Conservation (phyloP, 2,113 vertebrate species). For the Psephotus haematonotus region DNA sequence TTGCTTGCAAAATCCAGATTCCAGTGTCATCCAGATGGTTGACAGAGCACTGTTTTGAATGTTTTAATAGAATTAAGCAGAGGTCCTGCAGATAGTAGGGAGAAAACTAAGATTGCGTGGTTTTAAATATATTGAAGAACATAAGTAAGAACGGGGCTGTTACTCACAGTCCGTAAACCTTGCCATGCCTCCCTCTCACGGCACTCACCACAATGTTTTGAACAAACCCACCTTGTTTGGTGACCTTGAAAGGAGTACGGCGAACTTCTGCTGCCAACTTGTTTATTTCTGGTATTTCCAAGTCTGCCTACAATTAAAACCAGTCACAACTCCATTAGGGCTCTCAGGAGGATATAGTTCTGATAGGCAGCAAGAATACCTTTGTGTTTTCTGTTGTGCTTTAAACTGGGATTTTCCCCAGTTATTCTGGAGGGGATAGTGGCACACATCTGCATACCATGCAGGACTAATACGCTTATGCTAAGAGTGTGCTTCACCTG, state of each 20-base stretch:
- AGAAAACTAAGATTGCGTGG: not conserved
- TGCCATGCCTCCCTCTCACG: not conserved
- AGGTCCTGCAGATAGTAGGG: not conserved
- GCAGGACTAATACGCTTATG: not conserved
- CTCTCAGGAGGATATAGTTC: not conserved
- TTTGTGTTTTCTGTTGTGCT: accelerated
- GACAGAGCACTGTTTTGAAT: not conserved
- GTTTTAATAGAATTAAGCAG: not conserved
- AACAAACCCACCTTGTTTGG: conserved; percentile 67
- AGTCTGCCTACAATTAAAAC: conserved; percentile 60
- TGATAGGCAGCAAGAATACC: not conserved
- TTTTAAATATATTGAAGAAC: not conserved
- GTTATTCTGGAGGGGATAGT: not conserved
- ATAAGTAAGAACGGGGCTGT: not conserved
- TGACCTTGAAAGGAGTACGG: conserved; percentile 63
- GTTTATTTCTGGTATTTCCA: conserved; percentile 75
- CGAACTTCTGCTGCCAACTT: conserved; percentile 72
- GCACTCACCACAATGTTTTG: not conserved
- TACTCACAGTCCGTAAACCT: not conserved
- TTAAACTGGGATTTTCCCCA: accelerated
- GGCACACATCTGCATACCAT: accelerated
- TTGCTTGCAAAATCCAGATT: not conserved
- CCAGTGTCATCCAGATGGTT: not conserved
- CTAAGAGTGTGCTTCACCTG: not conserved
- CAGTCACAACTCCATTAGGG: not conserved